Evolutionary conservation across 2,888 invertebrate genomes (phyloP).

Genomic region (Sphinx pinastri): DNA sequence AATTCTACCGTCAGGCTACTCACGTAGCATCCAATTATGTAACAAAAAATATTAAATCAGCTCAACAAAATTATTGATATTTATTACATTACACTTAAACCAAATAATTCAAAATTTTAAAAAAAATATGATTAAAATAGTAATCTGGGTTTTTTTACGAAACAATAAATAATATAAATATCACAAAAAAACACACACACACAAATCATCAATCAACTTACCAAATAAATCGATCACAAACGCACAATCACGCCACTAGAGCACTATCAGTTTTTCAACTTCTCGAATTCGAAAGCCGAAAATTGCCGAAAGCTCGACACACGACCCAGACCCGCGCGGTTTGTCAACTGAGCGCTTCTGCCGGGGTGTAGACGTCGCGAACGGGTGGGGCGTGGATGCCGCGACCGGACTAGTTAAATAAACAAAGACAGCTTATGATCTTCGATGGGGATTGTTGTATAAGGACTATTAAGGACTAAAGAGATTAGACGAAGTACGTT

Average conservation of each 20-base stretch:
- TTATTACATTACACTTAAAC: too few relatives aligned
- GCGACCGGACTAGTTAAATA: conserved; percentile 3
- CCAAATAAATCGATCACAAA: conserved; percentile 2
- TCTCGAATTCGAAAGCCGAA: conserved; percentile 8
- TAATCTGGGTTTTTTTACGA: too few relatives aligned
- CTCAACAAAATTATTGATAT: too few relatives aligned
- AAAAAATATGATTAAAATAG: too few relatives aligned
- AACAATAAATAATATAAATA: not conserved
- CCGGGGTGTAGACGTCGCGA: conserved; percentile 53
- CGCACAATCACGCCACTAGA: conserved; percentile 8
- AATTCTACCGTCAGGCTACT: too few relatives aligned
- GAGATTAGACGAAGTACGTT: not conserved
- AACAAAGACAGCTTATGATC: conserved; percentile 15
- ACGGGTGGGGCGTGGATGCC: conserved; percentile 53
- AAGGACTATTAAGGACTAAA: not conserved
- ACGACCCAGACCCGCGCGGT: conserved; percentile 36
- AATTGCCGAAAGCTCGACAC: conserved; percentile 38
- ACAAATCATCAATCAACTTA: not conserved
- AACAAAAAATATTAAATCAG: too few relatives aligned
- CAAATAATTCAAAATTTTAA: too few relatives aligned
- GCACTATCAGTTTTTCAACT: conserved; percentile 13
- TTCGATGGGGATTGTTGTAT: not conserved
- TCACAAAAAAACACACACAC: not conserved
- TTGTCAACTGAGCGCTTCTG: conserved; percentile 44
- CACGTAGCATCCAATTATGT: too few relatives aligned